Evolutionary conservation across 2,113 vertebrate genomes (phyloP).

Genomic region (Setophaga kirtlandii): DNA sequence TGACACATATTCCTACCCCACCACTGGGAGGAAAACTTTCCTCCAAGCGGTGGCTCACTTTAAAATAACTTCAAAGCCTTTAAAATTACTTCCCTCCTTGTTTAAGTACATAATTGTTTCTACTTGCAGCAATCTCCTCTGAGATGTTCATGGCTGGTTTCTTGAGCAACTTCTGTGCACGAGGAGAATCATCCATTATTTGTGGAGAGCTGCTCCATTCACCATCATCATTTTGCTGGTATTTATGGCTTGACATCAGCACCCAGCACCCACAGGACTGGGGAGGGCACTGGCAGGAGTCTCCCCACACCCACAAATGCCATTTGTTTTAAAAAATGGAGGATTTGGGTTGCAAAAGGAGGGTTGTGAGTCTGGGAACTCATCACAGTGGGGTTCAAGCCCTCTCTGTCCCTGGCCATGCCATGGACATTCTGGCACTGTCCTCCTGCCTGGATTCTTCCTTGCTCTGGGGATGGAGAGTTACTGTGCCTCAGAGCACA

Average conservation of each 20-base stretch:
- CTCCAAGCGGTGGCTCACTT: neutral
- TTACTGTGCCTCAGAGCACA: neutral
- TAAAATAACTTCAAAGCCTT: slow-evolving; percentile 20
- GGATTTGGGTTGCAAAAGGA: neutral
- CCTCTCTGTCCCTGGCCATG: neutral
- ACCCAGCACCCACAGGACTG: neutral
- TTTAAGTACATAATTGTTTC: slow-evolving; percentile 39
- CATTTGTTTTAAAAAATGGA: neutral
- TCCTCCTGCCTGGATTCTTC: neutral
- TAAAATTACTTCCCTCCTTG: neutral
- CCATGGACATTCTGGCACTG: fast-evolving
- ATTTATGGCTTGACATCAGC: neutral
- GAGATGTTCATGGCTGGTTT: neutral
- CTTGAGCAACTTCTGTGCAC: neutral
- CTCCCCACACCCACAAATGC: neutral
- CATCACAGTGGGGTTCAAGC: fast-evolving
- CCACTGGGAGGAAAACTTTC: fast-evolving
- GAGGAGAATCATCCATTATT: neutral
- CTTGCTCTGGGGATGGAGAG: fast-evolving
- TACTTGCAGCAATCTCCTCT: neutral
- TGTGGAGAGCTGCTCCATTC: neutral
- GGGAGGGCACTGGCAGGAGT: neutral
- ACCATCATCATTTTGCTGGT: neutral
- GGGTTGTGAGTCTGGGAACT: neutral
- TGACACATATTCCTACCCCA: neutral